Conservation (phyloP, 1,140 invertebrate species). For the Neodiprion virginianus region DNA sequence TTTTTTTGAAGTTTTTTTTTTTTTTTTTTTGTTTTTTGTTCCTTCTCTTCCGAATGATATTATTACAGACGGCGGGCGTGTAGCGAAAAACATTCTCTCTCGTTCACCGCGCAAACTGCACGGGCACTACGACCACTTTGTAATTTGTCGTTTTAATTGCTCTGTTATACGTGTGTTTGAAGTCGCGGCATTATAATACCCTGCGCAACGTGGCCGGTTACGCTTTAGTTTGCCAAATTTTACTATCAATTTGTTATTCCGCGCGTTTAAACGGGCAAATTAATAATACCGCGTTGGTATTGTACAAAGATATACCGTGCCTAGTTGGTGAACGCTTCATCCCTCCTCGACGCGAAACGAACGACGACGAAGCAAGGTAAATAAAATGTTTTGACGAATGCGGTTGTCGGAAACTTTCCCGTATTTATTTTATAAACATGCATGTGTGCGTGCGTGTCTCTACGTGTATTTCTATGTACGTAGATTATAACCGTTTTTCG, state of each 20-base stretch:
- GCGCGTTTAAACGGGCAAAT: background rate
- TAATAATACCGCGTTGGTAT: background rate
- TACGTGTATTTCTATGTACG: no score
- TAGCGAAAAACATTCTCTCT: background rate
- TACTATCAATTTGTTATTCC: conserved; percentile 4
- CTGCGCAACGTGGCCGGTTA: background rate
- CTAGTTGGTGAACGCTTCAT: background rate
- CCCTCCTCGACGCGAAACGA: background rate
- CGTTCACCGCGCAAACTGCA: background rate
- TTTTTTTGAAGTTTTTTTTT: background rate
- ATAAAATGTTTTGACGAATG: conserved; percentile 1
- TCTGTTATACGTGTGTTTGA: background rate
- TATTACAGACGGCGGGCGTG: background rate
- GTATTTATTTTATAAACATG: no score
- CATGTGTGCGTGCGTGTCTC: no score
- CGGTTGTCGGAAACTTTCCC: background rate
- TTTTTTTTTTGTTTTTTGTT: background rate
- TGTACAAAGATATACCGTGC: background rate
- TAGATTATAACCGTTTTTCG: background rate
- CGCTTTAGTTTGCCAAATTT: background rate
- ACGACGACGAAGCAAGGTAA: background rate
- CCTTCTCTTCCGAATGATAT: background rate
- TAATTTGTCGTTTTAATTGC: conserved; percentile 3
- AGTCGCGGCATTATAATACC: no score
- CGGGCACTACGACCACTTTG: background rate